phyloP scores from a whole-genome alignment of 2,888 invertebrate genomes.

The Acleris cristana region DNA sequence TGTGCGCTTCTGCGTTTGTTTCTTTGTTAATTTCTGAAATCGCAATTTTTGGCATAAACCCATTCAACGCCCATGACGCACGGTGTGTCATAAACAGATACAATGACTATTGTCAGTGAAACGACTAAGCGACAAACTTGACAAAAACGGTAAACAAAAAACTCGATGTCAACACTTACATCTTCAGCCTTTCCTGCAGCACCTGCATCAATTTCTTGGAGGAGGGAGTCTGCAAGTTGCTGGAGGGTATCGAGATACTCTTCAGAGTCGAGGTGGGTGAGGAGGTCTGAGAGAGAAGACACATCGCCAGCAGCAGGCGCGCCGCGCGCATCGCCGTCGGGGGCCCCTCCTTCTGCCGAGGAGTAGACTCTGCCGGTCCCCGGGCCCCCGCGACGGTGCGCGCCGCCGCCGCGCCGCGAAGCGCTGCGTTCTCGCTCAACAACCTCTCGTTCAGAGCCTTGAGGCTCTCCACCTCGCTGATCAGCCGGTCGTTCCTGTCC shows the following conservation, averaged over 20 bases:
- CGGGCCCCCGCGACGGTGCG: slow-evolving; percentile 87
- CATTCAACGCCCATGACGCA: too few relatives aligned
- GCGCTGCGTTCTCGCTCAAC: slow-evolving; percentile 85
- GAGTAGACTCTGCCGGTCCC: slow-evolving; percentile 93
- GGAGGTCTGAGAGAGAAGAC: slow-evolving; percentile 93
- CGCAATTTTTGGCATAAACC: too few relatives aligned
- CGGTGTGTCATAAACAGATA: too few relatives aligned
- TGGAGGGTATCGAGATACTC: slow-evolving; percentile 89
- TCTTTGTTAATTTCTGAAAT: too few relatives aligned
- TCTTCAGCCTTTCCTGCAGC: slow-evolving; percentile 86
- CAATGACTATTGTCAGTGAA: too few relatives aligned
- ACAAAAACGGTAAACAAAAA: neutral
- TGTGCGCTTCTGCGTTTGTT: too few relatives aligned
- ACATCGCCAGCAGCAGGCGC: slow-evolving; percentile 89
- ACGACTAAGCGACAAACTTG: neutral
- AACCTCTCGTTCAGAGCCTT: slow-evolving; percentile 88
- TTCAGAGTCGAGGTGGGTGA: slow-evolving; percentile 90
- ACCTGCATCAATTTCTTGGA: slow-evolving; percentile 90
- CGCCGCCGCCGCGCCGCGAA: slow-evolving; percentile 84
- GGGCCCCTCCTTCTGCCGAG: slow-evolving; percentile 97
- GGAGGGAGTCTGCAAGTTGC: slow-evolving; percentile 92
- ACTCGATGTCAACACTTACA: slow-evolving; percentile 75
- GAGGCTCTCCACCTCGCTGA: slow-evolving; percentile 86
- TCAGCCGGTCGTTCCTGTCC: slow-evolving; percentile 85
- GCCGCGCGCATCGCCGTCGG: slow-evolving; percentile 88